Percentiles rank a stretch among this genome's conserved stretches.
These are phyloP conservation scores for Perca fluviatilis DNA, from an alignment of 2,113 vertebrate genomes.

Conservation along the genomic window DNA sequence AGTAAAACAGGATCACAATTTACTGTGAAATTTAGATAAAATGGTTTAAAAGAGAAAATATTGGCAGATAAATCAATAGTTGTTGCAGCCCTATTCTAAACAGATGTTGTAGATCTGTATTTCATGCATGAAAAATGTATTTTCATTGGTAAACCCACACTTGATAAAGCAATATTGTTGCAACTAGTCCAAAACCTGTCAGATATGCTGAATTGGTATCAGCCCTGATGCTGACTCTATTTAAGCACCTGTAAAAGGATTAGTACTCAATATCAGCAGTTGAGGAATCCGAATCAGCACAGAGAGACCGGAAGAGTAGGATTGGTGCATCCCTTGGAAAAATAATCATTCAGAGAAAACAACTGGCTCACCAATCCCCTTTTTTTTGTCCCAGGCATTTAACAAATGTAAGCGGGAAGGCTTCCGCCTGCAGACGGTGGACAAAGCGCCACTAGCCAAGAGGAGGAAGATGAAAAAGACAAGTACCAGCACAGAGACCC, in stretches of 20 bases:
- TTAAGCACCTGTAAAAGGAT: background rate
- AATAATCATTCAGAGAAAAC: background rate
- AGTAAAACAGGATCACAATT: background rate
- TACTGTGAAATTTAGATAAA: background rate
- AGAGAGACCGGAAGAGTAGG: background rate
- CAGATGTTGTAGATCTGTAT: background rate
- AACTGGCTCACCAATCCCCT: background rate
- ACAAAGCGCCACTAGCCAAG: conserved; percentile 91
- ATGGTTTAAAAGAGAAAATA: background rate
- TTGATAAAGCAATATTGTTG: background rate
- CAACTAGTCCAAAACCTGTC: background rate
- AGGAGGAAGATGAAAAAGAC: conserved; percentile 99
- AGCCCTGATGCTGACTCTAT: background rate
- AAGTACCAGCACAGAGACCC: conserved; percentile 97
- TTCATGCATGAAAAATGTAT: background rate
- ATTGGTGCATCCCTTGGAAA: background rate
- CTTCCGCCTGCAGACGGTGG: conserved; percentile 97
- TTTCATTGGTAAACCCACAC: background rate
- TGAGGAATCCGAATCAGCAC: background rate
- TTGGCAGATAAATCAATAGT: background rate
- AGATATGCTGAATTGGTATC: background rate
- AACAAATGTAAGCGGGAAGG: conserved; percentile 99
- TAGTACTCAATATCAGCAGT: background rate
- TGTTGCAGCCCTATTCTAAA: background rate
- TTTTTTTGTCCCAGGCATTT: conserved; percentile 88